Percentiles rank a stretch among this genome's conserved stretches.
Evolutionary conservation across 2,797 vertebrate species (phyloP).

Genomic region (Betta splendens): DNA sequence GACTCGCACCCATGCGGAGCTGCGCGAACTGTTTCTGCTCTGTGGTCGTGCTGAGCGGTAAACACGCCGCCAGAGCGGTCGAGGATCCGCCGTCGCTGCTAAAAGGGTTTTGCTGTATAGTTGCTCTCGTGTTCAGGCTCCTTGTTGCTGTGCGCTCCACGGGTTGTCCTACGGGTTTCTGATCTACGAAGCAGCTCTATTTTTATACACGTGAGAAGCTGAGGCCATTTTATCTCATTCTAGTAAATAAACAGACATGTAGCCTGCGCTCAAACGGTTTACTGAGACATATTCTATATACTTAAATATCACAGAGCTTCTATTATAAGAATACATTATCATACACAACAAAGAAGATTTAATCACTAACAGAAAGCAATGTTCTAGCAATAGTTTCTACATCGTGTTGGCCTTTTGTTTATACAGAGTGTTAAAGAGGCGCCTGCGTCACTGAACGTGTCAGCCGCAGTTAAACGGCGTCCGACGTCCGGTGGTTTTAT

Average conservation of each 20-base stretch:
- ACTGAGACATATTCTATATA: neutral
- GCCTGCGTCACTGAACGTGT: constrained; percentile 47
- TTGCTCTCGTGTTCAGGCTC: neutral
- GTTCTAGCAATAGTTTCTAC: constrained; percentile 14
- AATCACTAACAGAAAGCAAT: neutral
- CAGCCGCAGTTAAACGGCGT: constrained; percentile 55
- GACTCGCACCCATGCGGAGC: too few species aligned
- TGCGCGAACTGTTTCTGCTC: too few species aligned
- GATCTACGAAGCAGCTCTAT: constrained; percentile 54
- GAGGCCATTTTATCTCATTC: constrained; percentile 17
- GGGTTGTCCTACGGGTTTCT: too few species aligned
- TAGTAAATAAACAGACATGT: neutral
- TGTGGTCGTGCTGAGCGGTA: too few species aligned
- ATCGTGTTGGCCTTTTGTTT: constrained; percentile 25
- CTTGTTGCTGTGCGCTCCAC: neutral
- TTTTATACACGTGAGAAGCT: constrained; percentile 46
- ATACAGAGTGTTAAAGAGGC: constrained; percentile 20
- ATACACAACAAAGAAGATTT: constrained; percentile 4
- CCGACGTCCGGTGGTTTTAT: constrained; percentile 67
- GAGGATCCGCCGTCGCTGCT: neutral
- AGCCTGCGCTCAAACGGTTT: constrained; percentile 4
- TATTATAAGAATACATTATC: constrained; percentile 1
- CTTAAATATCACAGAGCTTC: constrained; percentile 4
- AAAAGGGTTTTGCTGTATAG: neutral
- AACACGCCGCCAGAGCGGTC: too few species aligned